A percentile compares a stretch with the other conserved stretches of the same genome.
Conservation (phyloP, 2,888 invertebrate genomes). For the Drosophila kokeensis region DNA sequence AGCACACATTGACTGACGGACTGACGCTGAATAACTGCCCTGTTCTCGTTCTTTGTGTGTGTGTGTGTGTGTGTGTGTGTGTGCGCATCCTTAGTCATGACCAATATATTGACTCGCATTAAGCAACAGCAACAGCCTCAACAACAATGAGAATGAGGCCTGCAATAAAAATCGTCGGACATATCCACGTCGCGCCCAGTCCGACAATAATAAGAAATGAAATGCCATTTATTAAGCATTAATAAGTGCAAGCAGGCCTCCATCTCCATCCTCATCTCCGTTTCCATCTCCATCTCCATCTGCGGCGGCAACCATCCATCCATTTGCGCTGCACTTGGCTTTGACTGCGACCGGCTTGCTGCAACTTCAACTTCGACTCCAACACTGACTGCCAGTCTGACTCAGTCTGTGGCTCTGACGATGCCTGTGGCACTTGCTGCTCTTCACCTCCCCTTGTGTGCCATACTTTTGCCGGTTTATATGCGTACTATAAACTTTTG, state of each 20-base stretch:
- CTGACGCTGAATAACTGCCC: constrained; percentile 41
- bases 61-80: constrained; percentile 9
- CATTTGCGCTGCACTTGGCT: constrained; percentile 68
- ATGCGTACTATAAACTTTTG: constrained; percentile 16
- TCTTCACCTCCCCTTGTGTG: background rate
- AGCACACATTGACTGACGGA: constrained; percentile 72
- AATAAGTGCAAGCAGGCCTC: constrained; percentile 83
- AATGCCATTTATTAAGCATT: constrained; percentile 85
- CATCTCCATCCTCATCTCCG: constrained; percentile 41
- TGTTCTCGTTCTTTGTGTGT: constrained; percentile 8
- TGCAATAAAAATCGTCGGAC: constrained; percentile 77
- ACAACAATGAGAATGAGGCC: constrained; percentile 49
- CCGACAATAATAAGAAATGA: constrained; percentile 84
- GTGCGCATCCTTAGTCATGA: constrained; percentile 75
- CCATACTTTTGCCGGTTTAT: constrained; percentile 12
- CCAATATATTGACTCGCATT: constrained; percentile 81
- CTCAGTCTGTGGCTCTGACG: constrained; percentile 37
- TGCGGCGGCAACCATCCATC: constrained; percentile 39
- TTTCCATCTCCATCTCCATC: background rate
- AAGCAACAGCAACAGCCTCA: constrained; percentile 52
- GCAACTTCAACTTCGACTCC: constrained; percentile 27
- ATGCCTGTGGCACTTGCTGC: constrained; percentile 35
- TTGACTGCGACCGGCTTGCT: constrained; percentile 27
- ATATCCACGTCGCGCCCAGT: constrained; percentile 74
- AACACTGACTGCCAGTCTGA: constrained; percentile 26